Evolutionary conservation across 2,797 vertebrate species (phyloP).

Genomic region (Gobio occitaniae): DNA sequence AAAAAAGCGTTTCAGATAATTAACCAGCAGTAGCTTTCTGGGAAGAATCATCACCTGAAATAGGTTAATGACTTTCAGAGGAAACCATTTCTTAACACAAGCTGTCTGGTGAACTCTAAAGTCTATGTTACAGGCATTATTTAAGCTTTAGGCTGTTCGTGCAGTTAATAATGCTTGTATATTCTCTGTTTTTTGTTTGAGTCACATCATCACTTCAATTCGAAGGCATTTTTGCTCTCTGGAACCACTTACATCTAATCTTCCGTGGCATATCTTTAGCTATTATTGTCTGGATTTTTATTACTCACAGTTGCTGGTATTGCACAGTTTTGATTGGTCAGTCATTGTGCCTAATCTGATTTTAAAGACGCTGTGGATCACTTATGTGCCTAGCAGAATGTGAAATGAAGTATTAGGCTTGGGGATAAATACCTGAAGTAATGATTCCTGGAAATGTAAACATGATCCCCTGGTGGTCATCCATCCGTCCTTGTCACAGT

Average conservation of each 20-base stretch:
- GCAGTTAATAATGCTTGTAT: slow-evolving; percentile 1
- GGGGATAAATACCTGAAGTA: slow-evolving; percentile 50
- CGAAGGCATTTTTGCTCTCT: slow-evolving; percentile 43
- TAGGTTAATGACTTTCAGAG: neutral
- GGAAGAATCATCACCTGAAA: neutral
- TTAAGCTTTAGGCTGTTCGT: slow-evolving; percentile 6
- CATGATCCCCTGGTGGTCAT: slow-evolving; percentile 29
- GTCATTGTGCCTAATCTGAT: slow-evolving; percentile 44
- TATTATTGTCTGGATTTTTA: slow-evolving; percentile 52
- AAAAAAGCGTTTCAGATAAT: neutral
- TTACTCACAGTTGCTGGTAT: slow-evolving; percentile 42
- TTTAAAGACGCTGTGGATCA: slow-evolving; percentile 39
- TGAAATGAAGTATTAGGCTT: slow-evolving; percentile 43
- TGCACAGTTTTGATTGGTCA: slow-evolving; percentile 46
- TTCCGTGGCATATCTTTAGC: slow-evolving; percentile 40
- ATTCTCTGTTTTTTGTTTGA: slow-evolving; percentile 26
- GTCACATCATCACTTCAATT: slow-evolving; percentile 50
- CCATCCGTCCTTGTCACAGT: slow-evolving; percentile 2
- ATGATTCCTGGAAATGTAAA: slow-evolving; percentile 55
- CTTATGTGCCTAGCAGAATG: slow-evolving; percentile 44
- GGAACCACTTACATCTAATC: slow-evolving; percentile 54
- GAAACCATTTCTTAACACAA: neutral
- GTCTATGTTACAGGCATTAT: neutral
- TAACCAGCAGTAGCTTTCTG: neutral
- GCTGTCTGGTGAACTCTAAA: neutral